phyloP scores from a whole-genome alignment of 2,113 vertebrate species.

The Phasianus colchicus region DNA sequence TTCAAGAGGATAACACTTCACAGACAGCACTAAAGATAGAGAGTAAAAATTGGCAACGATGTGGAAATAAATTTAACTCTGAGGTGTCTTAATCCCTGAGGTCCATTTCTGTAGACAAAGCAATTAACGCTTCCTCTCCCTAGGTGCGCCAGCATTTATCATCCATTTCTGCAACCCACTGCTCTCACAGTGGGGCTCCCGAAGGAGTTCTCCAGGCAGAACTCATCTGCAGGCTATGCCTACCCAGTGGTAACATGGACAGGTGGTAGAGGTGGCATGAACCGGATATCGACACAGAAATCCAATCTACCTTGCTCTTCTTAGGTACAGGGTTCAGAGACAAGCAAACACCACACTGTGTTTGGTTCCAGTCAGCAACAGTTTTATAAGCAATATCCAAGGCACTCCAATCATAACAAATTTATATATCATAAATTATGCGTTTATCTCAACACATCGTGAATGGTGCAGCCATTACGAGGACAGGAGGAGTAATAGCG shows the following conservation, averaged over 20 bases:
- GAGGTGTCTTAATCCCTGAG: neutral
- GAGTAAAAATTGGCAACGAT: neutral
- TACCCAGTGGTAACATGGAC: neutral
- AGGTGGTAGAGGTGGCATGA: neutral
- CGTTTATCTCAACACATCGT: neutral
- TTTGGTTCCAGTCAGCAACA: neutral
- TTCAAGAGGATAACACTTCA: constrained; percentile 21
- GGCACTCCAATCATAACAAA: neutral
- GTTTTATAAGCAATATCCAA: neutral
- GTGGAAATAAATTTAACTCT: neutral
- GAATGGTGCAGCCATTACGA: neutral
- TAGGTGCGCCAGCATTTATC: neutral
- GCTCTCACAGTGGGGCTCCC: accelerated
- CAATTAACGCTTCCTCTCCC: neutral
- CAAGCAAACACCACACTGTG: neutral
- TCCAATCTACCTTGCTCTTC: neutral
- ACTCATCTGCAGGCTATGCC: neutral
- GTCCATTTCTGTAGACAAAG: neutral
- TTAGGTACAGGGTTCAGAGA: constrained; percentile 9
- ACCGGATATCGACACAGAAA: neutral
- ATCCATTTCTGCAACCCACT: neutral
- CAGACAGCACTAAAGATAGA: constrained; percentile 15
- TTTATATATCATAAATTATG: neutral
- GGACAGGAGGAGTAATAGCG: neutral
- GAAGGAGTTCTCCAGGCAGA: too few species aligned